phyloP scores from a whole-genome alignment of 1,140 invertebrate species.

The Euborellia annulipes region DNA sequence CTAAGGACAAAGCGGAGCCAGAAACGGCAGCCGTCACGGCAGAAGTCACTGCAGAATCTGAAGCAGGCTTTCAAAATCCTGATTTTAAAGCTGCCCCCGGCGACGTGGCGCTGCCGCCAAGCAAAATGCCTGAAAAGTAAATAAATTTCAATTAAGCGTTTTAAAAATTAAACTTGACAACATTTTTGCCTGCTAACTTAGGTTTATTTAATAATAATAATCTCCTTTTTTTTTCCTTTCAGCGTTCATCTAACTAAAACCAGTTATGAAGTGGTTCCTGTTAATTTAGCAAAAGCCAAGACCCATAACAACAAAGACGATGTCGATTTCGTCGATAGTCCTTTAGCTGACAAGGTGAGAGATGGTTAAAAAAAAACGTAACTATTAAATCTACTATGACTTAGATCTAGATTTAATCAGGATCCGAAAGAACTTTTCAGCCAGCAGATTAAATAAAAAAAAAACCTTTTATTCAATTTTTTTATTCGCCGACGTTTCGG shows the following conservation, averaged over 20 bases:
- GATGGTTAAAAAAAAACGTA: constrained; percentile 10
- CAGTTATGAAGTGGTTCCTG: constrained; percentile 7
- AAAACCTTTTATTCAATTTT: too few relatives aligned
- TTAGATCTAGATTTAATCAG: too few relatives aligned
- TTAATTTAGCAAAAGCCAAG: constrained; percentile 12
- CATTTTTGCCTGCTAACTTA: not conserved
- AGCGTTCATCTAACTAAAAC: constrained; percentile 5
- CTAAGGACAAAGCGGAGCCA: too few relatives aligned
- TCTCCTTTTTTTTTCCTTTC: not conserved
- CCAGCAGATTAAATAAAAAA: too few relatives aligned
- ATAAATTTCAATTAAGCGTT: constrained; percentile 7
- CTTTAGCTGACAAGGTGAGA: constrained; percentile 14
- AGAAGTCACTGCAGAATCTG: too few relatives aligned
- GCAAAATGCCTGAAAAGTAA: constrained; percentile 1
- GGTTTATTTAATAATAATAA: not conserved
- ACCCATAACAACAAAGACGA: constrained; percentile 1
- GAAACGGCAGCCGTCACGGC: too few relatives aligned
- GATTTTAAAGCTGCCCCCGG: constrained; percentile 11
- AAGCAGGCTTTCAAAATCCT: not conserved
- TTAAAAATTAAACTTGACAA: constrained; percentile 7
- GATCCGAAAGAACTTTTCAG: too few relatives aligned
- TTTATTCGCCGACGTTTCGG: too few relatives aligned
- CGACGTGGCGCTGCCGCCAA: not conserved
- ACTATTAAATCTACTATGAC: not conserved
- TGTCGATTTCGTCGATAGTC: constrained; percentile 19